Evolutionary conservation across 2,888 invertebrate species (phyloP).

Genomic region (Drosophila pseudotalamancana): DNA sequence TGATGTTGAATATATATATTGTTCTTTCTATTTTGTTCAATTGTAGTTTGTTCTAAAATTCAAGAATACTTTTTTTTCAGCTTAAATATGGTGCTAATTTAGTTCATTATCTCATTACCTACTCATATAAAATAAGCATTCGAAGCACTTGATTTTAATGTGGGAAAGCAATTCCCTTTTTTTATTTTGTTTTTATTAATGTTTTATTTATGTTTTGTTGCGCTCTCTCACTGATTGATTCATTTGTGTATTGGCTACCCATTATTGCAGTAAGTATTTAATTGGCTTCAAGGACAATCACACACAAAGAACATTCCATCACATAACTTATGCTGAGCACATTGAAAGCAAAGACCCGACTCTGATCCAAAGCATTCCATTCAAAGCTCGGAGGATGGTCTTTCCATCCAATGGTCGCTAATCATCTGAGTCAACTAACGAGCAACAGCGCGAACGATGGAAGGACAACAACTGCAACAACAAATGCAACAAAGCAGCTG

Average conservation of each 20-base stretch:
- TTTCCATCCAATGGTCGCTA: conserved; percentile 46
- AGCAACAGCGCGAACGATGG: conserved; percentile 29
- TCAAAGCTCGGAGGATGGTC: conserved; percentile 6
- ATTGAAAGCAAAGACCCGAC: conserved; percentile 14
- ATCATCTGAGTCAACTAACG: conserved; percentile 63
- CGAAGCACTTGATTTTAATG: too few species aligned
- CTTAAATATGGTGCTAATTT: too few species aligned
- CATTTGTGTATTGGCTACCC: too few species aligned
- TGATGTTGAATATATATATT: neutral
- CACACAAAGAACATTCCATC: conserved; percentile 43
- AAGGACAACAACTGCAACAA: neutral
- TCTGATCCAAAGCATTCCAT: conserved; percentile 17
- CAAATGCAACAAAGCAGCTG: neutral
- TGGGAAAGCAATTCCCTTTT: too few species aligned
- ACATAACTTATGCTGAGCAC: conserved; percentile 32
- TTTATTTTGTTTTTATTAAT: too few species aligned
- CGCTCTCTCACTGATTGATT: too few species aligned
- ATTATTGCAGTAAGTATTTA: conserved; percentile 1
- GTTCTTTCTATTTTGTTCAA: neutral
- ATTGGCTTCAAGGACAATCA: conserved; percentile 29
- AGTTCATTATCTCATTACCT: too few species aligned
- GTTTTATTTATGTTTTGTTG: too few species aligned
- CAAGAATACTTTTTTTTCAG: too few species aligned
- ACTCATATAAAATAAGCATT: too few species aligned
- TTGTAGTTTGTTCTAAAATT: neutral